phyloP scores from a whole-genome alignment of 2,888 invertebrate species.

The Ichneumoninae sp. region DNA sequence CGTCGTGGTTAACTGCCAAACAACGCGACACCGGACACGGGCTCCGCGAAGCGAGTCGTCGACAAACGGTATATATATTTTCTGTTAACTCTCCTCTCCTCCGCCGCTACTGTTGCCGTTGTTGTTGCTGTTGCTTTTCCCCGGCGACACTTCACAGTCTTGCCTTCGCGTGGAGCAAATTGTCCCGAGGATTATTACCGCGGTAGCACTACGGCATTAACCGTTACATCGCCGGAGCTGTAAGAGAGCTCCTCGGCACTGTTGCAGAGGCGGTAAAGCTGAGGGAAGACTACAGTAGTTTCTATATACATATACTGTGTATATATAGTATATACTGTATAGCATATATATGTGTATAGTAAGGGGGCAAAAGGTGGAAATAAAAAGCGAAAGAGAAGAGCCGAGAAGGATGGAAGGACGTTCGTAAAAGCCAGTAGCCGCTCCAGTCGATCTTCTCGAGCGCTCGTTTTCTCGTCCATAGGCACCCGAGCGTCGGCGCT shows the following conservation, averaged over 20 bases:
- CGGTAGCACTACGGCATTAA: slow-evolving; percentile 63
- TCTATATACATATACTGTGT: slow-evolving; percentile 4
- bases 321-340: not conserved
- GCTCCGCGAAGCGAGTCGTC: slow-evolving; percentile 79
- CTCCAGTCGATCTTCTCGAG: slow-evolving; percentile 23
- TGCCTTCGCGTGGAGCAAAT: slow-evolving; percentile 69
- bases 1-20: slow-evolving; percentile 67
- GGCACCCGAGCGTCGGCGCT: not conserved
- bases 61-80: slow-evolving; percentile 77
- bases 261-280: slow-evolving; percentile 12
- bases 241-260: slow-evolving; percentile 20
- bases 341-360: not conserved
- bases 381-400: slow-evolving; percentile 43
- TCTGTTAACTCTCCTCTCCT: slow-evolving; percentile 33
- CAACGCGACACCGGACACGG: slow-evolving; percentile 79
- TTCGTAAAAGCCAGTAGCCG: slow-evolving; percentile 45
- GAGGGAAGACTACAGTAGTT: slow-evolving; percentile 8
- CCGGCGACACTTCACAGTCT: slow-evolving; percentile 61
- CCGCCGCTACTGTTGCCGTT: slow-evolving; percentile 42
- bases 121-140: slow-evolving; percentile 32
- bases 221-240: slow-evolving; percentile 69
- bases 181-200: slow-evolving; percentile 74
- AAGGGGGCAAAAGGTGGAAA: slow-evolving; percentile 7
- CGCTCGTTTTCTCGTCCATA: slow-evolving; percentile 54
- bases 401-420: slow-evolving; percentile 22